Conservation (phyloP, 2,113 vertebrate species). For the Suricata suricatta region DNA sequence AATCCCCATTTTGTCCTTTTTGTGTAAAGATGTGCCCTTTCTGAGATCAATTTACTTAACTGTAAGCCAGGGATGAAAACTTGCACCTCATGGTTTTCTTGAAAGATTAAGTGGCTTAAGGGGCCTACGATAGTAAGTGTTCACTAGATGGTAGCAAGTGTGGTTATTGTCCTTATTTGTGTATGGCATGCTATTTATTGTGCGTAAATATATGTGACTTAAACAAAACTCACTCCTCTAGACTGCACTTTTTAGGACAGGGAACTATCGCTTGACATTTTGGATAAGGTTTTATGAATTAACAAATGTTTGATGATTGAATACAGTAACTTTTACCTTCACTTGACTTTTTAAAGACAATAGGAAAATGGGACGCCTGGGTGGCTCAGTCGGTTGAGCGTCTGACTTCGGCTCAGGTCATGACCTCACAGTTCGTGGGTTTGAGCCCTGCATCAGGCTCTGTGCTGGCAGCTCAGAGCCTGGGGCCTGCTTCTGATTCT, state of each 20-base stretch:
- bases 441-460: no score
- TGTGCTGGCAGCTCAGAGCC: no score
- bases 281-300: neutral
- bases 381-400: no score
- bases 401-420: no score
- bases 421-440: no score
- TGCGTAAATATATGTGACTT: neutral
- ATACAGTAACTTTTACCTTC: neutral
- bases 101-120: neutral
- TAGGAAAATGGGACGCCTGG: neutral
- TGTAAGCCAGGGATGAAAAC: neutral
- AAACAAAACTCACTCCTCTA: neutral
- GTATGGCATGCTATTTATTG: neutral
- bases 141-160: neutral
- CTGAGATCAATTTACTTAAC: neutral
- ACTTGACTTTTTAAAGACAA: constrained; percentile 23
- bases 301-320: neutral
- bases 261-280: neutral
- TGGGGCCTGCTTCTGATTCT: no score
- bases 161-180: neutral
- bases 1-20: neutral
- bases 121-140: neutral
- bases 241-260: neutral
- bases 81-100: neutral
- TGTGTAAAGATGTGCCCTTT: neutral